phyloP scores from a whole-genome alignment of 2,797 vertebrate genomes.

The Neostethus bicornis region DNA sequence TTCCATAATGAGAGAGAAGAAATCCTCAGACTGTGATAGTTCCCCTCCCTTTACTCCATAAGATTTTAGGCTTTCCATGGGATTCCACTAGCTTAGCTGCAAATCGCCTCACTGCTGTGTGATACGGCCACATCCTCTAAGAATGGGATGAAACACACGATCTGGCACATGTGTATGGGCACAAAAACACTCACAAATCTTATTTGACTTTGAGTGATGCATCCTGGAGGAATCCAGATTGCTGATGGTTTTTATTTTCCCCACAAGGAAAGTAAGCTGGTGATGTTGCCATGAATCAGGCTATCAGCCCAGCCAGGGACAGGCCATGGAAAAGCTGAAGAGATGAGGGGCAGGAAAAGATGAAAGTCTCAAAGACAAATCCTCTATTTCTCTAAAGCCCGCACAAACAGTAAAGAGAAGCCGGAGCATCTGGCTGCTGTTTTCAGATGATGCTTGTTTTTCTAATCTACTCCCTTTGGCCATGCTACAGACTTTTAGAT shows the following conservation, averaged over 20 bases:
- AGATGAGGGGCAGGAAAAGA: slow-evolving; percentile 66
- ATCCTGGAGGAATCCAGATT: slow-evolving; percentile 64
- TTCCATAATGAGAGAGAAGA: slow-evolving; percentile 78
- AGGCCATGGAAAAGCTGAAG: slow-evolving; percentile 47
- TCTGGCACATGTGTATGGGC: slow-evolving; percentile 55
- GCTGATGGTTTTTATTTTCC: slow-evolving; percentile 72
- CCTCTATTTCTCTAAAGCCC: slow-evolving; percentile 52
- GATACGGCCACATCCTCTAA: slow-evolving; percentile 69
- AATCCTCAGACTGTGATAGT: slow-evolving; percentile 81
- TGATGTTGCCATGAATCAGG: slow-evolving; percentile 71
- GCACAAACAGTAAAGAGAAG: slow-evolving; percentile 56
- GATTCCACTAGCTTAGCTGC: slow-evolving; percentile 79
- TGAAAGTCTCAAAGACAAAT: slow-evolving; percentile 75
- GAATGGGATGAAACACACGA: slow-evolving; percentile 58
- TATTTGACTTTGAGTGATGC: slow-evolving; percentile 75
- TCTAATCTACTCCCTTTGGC: slow-evolving; percentile 45
- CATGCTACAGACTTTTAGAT: slow-evolving; percentile 22
- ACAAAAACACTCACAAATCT: slow-evolving; percentile 52
- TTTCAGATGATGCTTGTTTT: slow-evolving; percentile 54
- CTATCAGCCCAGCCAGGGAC: slow-evolving; percentile 60
- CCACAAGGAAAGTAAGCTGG: slow-evolving; percentile 63
- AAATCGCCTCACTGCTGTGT: slow-evolving; percentile 78
- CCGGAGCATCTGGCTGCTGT: slow-evolving; percentile 61
- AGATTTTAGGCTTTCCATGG: slow-evolving; percentile 79
- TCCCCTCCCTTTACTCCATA: slow-evolving; percentile 74